These are phyloP conservation scores for Ganaspis sp. DNA, from an alignment of 1,140 invertebrate genomes.

Conservation along the genomic window DNA sequence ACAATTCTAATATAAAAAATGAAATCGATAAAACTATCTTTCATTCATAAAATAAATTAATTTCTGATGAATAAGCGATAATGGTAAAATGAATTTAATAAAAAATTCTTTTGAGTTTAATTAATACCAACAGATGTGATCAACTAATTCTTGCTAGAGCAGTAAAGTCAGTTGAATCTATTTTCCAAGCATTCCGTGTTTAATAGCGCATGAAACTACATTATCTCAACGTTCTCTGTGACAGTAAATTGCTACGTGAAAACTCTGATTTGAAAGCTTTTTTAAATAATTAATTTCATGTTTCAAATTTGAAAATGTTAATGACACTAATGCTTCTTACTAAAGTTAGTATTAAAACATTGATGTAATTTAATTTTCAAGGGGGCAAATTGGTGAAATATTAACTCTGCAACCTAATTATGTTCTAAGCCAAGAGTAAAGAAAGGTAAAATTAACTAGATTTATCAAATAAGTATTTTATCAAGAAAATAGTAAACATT, in stretches of 20 bases:
- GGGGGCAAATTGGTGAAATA: too few relatives aligned
- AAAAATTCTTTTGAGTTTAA: not conserved
- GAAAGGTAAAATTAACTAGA: too few relatives aligned
- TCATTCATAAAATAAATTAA: too few relatives aligned
- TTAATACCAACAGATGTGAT: conserved; percentile 6
- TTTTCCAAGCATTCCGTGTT: not conserved
- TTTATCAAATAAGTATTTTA: too few relatives aligned
- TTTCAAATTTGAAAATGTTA: not conserved
- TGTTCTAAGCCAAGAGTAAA: too few relatives aligned
- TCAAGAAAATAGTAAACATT: too few relatives aligned
- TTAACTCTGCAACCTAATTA: too few relatives aligned
- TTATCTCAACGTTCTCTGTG: conserved; percentile 17
- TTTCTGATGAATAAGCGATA: too few relatives aligned
- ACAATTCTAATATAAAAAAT: too few relatives aligned
- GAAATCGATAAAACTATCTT: too few relatives aligned
- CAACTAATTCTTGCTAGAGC: not conserved
- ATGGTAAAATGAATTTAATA: not conserved
- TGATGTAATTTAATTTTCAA: too few relatives aligned
- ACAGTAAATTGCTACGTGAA: conserved; percentile 1
- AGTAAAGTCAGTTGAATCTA: not conserved
- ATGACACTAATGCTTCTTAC: not conserved
- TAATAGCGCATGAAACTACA: conserved; percentile 34
- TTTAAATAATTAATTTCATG: not conserved
- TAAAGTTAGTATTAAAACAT: too few relatives aligned
- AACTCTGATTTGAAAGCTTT: conserved; percentile 27